Conservation (phyloP, 2,113 vertebrate genomes). For the Tragelaphus scriptus region DNA sequence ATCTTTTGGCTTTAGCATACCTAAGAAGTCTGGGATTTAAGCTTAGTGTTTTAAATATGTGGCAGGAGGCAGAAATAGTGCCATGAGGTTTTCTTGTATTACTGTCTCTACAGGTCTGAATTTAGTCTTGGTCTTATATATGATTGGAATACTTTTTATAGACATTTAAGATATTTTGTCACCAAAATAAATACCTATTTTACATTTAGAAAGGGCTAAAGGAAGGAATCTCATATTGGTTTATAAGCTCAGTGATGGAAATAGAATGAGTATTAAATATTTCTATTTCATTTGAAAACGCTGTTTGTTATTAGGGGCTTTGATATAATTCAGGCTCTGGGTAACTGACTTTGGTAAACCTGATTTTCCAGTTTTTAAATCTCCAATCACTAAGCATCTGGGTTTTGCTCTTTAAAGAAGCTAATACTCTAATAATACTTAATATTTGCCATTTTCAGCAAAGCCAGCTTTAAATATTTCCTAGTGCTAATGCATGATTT, state of each 20-base stretch:
- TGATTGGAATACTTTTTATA: neutral
- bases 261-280: neutral
- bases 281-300: constrained; percentile 71
- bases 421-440: constrained; percentile 75
- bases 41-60: neutral
- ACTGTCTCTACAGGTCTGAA: neutral
- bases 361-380: constrained; percentile 74
- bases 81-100: neutral
- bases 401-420: constrained; percentile 74
- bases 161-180: neutral
- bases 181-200: constrained; percentile 45
- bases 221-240: neutral
- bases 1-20: neutral
- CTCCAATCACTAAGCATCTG: constrained; percentile 76
- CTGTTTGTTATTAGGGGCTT: constrained; percentile 63
- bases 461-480: constrained; percentile 70
- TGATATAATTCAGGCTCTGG: constrained; percentile 66
- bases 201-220: constrained; percentile 10
- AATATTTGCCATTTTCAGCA: constrained; percentile 75
- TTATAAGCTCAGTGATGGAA: neutral
- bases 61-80: neutral
- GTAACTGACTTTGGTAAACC: constrained; percentile 72
- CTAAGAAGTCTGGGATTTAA: neutral
- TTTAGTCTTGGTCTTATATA: neutral
- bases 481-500: constrained; percentile 61